Evolutionary conservation across 2,113 vertebrate genomes (phyloP).

Genomic region (Grus americana): DNA sequence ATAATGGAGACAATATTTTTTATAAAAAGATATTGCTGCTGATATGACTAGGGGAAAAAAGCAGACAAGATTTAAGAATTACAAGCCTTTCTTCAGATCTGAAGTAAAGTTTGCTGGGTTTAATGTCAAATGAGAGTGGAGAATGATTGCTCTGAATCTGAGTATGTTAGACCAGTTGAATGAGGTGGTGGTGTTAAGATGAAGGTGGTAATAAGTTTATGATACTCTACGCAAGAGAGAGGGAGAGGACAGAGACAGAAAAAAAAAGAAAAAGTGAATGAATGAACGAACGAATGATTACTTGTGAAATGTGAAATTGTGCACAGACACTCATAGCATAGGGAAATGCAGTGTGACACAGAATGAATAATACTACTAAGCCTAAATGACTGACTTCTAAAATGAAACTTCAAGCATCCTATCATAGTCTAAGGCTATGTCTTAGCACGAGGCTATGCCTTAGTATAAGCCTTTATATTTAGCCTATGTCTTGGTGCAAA

Average conservation of each 20-base stretch:
- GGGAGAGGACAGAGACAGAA: neutral
- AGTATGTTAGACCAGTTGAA: neutral
- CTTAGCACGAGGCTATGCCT: neutral
- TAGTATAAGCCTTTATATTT: neutral
- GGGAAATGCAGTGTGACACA: neutral
- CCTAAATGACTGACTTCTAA: neutral
- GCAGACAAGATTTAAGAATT: neutral
- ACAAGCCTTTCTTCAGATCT: neutral
- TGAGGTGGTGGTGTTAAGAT: neutral
- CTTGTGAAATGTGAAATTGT: neutral
- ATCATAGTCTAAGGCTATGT: neutral
- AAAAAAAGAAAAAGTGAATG: neutral
- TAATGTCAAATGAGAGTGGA: neutral
- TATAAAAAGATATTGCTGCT: neutral
- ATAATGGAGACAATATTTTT: neutral
- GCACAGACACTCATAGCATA: neutral
- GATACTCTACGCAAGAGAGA: rapidly evolving
- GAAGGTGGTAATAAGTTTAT: neutral
- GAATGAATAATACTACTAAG: neutral
- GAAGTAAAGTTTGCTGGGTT: neutral
- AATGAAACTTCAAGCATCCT: neutral
- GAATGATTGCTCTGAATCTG: neutral
- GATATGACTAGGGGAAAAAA: neutral
- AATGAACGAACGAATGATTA: neutral
- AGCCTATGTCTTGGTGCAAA: neutral